Evolutionary conservation across 64 coral and sea anemone species (phyloP).

Genomic region (Porites lutea): DNA sequence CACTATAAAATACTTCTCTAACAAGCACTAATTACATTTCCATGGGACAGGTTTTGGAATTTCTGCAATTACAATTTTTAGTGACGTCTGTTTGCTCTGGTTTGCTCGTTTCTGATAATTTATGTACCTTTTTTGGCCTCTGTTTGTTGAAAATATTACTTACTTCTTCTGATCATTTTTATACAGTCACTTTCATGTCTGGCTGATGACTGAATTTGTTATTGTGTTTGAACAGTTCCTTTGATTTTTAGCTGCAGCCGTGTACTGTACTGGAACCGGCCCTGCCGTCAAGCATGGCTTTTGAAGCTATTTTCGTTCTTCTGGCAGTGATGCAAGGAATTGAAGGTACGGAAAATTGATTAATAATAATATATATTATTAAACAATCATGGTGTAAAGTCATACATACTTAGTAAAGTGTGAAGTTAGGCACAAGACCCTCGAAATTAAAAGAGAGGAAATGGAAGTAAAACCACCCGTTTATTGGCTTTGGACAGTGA

Average conservation of each 20-base stretch:
- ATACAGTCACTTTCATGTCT: background rate
- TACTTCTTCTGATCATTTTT: background rate
- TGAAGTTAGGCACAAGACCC: no score
- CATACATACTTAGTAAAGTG: background rate
- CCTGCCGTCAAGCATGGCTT: background rate
- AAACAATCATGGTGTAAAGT: background rate
- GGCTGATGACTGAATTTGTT: background rate
- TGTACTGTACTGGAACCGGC: background rate
- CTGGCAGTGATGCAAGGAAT: conserved; percentile 13
- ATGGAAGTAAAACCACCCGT: no score
- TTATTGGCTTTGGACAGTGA: no score
- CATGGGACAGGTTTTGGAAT: no score
- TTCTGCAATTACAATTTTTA: no score
- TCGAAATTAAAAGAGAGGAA: no score
- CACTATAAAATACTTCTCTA: no score
- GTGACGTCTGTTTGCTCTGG: background rate
- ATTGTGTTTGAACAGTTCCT: background rate
- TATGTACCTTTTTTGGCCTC: background rate
- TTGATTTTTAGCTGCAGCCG: background rate
- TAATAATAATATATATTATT: background rate
- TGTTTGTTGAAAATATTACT: background rate
- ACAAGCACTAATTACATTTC: no score
- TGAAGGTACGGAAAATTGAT: conserved; percentile 9
- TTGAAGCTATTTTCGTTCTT: conserved; percentile 19
- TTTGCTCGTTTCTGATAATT: no score